Evolutionary conservation across 2,113 vertebrate genomes (phyloP), one percentile per base, ranked within the genome.

Genomic region (Phrynocephalus versicolor): DNA sequence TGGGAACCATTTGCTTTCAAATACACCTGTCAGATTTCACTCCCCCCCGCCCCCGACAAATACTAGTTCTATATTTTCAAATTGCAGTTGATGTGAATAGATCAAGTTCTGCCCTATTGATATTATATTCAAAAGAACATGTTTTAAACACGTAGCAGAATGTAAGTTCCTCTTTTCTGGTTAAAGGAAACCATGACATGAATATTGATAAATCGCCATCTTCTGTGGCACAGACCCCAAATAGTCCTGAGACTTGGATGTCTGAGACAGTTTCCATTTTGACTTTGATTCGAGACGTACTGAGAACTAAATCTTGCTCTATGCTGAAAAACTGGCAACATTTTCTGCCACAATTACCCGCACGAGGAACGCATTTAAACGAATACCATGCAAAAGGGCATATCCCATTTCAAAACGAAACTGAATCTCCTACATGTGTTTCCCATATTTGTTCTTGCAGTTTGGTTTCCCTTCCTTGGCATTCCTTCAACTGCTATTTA

Each of bases 321-420:
- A 27, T 88, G 58, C 16, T 58, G 65, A 90, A 90, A 85, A 84
- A 37, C 84, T 85, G 87, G 60, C 87, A 85, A 7, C 85, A 82
- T 91, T 89, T 58, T 57, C 58, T 55, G 71, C 76, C 37, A 83
- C 83, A 57, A 87, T 89, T 79, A 60, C 88, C 71, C 60, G 85
- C 78, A 85, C 51, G 87, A 91, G 84, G 90, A 93, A 91, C 70
- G 77, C 12, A 91, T 93, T 93, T 92, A 84, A 90, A 86, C 37
- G 71, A 90, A 84, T 84, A 84, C 92, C 92, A 78, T 27, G 80
- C 51, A 84, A 90, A 90, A 64, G 30, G 75, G 76, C 69, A 62
- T 74, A 79, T 90, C 80, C 79, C 60, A 86, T 94, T 92, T 88
- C 83, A 88, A 88, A 93, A 90, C 88, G 91, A 93, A 92, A 94